phyloP scores from a whole-genome alignment of 2,888 invertebrate species.

The Tachina fera region DNA sequence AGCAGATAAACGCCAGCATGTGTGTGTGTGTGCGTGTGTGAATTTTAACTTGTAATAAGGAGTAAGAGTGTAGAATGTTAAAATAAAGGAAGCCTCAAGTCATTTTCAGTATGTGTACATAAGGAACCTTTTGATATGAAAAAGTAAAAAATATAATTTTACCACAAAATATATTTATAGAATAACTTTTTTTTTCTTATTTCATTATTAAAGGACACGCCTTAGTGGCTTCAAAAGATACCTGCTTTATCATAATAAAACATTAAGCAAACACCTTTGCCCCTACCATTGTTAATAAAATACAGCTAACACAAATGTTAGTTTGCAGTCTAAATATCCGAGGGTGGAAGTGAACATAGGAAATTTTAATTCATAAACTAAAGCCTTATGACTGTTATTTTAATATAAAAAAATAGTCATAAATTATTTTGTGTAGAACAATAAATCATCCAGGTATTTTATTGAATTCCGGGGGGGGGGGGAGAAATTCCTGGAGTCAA shows the following conservation, averaged over 20 bases:
- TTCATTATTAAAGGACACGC: slow-evolving; percentile 64
- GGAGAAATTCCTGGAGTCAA: no score
- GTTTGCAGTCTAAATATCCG: background rate
- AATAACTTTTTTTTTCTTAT: slow-evolving; percentile 2
- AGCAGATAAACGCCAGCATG: no score
- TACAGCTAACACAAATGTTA: background rate
- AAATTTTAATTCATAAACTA: no score
- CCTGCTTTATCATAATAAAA: slow-evolving; percentile 20
- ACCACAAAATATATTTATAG: slow-evolving; percentile 32
- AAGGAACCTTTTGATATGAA: slow-evolving; percentile 24
- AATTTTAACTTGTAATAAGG: background rate
- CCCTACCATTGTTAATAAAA: background rate
- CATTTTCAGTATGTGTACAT: background rate
- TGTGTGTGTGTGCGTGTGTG: background rate
- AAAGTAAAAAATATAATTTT: slow-evolving; percentile 41
- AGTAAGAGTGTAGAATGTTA: background rate
- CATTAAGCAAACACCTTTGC: slow-evolving; percentile 3
- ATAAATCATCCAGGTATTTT: no score
- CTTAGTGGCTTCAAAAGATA: slow-evolving; percentile 41
- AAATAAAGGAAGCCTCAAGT: slow-evolving; percentile 2
- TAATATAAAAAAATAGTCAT: no score
- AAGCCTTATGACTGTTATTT: no score
- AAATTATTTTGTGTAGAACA: no score
- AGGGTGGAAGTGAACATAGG: background rate
- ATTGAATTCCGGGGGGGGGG: no score